Conservation (phyloP, 2,888 invertebrate species). For the Physocephala rufipes region DNA sequence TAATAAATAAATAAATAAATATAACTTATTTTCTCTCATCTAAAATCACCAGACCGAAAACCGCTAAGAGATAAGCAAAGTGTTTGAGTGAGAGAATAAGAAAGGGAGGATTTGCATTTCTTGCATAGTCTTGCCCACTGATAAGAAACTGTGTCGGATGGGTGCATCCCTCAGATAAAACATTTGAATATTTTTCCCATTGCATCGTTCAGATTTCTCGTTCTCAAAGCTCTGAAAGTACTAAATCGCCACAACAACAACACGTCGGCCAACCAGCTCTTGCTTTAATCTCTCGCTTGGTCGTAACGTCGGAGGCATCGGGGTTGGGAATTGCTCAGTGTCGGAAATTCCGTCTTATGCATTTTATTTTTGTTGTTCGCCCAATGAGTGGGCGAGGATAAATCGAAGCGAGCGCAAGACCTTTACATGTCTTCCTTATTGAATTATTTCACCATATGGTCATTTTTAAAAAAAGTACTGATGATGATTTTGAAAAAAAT, state of each 20-base stretch:
- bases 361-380: background rate
- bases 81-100: no score
- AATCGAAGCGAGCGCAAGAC: no score
- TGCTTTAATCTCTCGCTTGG: no score
- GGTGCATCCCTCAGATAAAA: slow-evolving; percentile 30
- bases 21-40: no score
- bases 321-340: no score
- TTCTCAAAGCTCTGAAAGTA: no score
- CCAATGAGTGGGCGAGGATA: background rate
- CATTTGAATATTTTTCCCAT: no score
- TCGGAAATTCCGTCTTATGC: slow-evolving; percentile 28
- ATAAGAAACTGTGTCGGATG: slow-evolving; percentile 31
- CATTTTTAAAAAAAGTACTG: background rate
- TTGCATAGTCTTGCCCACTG: background rate
- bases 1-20: no score
- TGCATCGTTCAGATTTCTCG: slow-evolving; percentile 9
- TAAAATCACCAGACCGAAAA: background rate
- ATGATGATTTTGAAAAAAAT: slow-evolving; percentile 5
- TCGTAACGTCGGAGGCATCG: background rate
- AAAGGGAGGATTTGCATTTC: no score
- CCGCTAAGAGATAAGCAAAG: no score
- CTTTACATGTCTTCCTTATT: no score
- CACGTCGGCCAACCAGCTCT: background rate
- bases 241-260: background rate
- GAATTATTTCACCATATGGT: background rate